Evolutionary conservation across 2,888 invertebrate genomes (phyloP).

Genomic region (Dugesia japonica): DNA sequence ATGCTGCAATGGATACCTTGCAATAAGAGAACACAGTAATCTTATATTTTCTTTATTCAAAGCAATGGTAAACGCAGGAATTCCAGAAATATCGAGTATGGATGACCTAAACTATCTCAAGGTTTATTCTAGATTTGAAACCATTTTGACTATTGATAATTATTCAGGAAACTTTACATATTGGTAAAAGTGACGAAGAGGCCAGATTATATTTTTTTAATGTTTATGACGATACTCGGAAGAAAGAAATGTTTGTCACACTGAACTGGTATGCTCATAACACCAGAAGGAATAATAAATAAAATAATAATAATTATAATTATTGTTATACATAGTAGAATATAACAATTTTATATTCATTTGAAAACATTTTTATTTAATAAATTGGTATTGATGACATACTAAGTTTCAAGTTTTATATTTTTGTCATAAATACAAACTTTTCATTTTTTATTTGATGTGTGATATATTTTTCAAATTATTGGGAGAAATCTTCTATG

Average conservation of each 20-base stretch:
- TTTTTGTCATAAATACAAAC: too few species aligned
- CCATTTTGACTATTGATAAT: neutral
- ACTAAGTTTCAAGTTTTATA: too few species aligned
- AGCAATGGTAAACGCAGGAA: neutral
- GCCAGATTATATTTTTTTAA: neutral
- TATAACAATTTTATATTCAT: too few species aligned
- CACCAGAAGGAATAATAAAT: neutral
- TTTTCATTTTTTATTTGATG: too few species aligned
- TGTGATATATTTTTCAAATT: too few species aligned
- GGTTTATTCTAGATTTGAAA: neutral
- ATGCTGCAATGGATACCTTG: neutral
- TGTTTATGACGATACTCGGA: neutral
- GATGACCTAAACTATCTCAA: neutral
- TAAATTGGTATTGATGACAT: too few species aligned
- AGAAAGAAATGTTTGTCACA: neutral
- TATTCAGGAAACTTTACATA: neutral
- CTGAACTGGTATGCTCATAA: neutral
- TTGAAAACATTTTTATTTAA: too few species aligned
- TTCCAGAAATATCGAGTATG: neutral
- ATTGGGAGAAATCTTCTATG: too few species aligned
- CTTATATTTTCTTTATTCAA: neutral
- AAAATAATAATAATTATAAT: too few species aligned
- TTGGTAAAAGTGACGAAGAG: neutral
- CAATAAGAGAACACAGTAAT: neutral
- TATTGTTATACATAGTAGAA: too few species aligned